These are phyloP conservation scores for Tiphia femorata DNA, from an alignment of 2,888 invertebrate species.

Conservation along the genomic window DNA sequence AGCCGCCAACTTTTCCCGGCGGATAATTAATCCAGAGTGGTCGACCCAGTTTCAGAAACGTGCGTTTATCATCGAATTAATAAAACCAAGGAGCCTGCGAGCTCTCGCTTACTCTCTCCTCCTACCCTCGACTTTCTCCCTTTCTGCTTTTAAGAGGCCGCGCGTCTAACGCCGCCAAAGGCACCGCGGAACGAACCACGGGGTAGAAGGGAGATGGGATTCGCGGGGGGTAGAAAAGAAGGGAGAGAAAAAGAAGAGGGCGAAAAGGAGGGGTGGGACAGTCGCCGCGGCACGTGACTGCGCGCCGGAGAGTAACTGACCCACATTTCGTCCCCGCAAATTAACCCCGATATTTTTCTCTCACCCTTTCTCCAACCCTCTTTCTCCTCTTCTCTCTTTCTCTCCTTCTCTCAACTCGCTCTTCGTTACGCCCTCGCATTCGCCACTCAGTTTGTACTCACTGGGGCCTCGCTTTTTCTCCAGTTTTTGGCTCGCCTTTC, in stretches of 20 bases:
- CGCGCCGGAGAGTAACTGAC: conserved; percentile 22
- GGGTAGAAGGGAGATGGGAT: not conserved
- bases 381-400: not conserved
- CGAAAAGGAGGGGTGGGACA: not conserved
- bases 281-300: conserved; percentile 1
- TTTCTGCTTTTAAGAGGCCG: too few relatives aligned
- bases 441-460: too few relatives aligned
- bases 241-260: not conserved
- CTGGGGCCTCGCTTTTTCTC: too few relatives aligned
- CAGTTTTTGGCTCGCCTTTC: too few relatives aligned
- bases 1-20: not conserved
- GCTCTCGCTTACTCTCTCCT: not conserved
- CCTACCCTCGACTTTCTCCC: not conserved
- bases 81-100: not conserved
- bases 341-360: conserved; percentile 39
- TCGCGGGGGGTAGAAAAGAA: not conserved
- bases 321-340: conserved; percentile 36
- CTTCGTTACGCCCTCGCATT: too few relatives aligned
- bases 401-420: too few relatives aligned
- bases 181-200: too few relatives aligned
- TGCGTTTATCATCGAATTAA: conserved; percentile 11
- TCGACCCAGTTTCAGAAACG: conserved; percentile 5
- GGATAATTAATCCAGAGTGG: conserved; percentile 6
- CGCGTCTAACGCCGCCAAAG: too few relatives aligned
- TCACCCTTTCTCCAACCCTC: not conserved